Evolutionary conservation across 2,113 vertebrate species (phyloP).

Genomic region (Pterocles gutturalis): DNA sequence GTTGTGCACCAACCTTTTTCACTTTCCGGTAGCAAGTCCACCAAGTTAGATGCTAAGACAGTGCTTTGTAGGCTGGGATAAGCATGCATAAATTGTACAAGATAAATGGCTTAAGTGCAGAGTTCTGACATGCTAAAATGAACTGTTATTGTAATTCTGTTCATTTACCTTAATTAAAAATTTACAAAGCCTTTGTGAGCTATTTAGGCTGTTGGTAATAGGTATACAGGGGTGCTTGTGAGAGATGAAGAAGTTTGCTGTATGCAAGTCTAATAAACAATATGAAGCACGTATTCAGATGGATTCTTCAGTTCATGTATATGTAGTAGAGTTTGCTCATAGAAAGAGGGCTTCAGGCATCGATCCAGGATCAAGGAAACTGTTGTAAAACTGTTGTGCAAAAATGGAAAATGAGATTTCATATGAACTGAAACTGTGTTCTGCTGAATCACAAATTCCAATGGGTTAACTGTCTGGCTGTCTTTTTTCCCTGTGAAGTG

Average conservation of each 20-base stretch:
- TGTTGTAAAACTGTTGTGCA: background rate
- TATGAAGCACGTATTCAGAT: background rate
- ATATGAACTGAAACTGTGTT: background rate
- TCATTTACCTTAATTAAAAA: conserved; percentile 72
- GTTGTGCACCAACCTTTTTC: background rate
- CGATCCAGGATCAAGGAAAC: background rate
- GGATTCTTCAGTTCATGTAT: background rate
- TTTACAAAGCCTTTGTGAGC: conserved; percentile 44
- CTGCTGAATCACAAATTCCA: conserved; percentile 7
- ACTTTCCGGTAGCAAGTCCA: background rate
- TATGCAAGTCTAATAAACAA: background rate
- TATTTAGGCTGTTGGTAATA: background rate
- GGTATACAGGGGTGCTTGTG: background rate
- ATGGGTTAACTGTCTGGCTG: background rate
- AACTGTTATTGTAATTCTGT: background rate
- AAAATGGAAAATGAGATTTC: conserved; percentile 26
- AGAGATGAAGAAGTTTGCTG: background rate
- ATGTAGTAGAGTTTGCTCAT: background rate
- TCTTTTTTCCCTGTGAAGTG: background rate
- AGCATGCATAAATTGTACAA: background rate
- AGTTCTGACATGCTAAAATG: conserved; percentile 17
- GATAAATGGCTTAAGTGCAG: conserved; percentile 14
- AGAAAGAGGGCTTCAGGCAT: background rate
- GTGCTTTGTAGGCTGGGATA: background rate
- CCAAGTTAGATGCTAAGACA: background rate